Evolutionary conservation across 2,113 vertebrate genomes (phyloP).

Genomic region (Passer montanus): DNA sequence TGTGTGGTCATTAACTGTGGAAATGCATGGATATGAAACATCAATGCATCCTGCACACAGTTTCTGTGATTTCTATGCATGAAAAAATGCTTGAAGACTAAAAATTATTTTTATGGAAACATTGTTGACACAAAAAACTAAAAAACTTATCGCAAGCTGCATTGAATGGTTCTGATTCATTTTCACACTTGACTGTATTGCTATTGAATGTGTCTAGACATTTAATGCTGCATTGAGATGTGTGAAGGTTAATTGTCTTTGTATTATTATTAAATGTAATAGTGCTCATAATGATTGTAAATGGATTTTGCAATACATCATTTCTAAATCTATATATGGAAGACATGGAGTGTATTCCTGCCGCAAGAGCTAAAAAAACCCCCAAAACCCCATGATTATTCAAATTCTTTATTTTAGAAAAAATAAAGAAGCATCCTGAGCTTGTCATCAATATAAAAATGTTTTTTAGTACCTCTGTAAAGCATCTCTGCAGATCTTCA

Average conservation of each 20-base stretch:
- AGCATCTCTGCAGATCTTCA: neutral
- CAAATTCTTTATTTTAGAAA: neutral
- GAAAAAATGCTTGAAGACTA: neutral
- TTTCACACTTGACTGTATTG: neutral
- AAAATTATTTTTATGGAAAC: neutral
- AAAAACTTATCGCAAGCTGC: neutral
- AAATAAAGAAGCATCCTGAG: neutral
- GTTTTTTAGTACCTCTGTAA: neutral
- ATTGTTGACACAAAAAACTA: neutral
- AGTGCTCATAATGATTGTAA: neutral
- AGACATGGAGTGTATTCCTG: neutral
- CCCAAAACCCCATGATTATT: fast-evolving
- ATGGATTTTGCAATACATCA: neutral
- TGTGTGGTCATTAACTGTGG: neutral
- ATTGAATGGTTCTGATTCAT: neutral
- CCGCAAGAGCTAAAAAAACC: fast-evolving
- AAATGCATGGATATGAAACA: neutral
- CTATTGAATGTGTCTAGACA: neutral
- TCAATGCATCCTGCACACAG: neutral
- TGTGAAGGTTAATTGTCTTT: neutral
- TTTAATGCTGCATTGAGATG: neutral
- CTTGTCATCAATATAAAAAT: neutral
- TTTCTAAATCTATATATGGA: neutral
- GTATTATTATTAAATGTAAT: neutral
- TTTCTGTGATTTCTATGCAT: neutral